Percentiles rank a stretch among this genome's conserved stretches.
These are phyloP conservation scores for Melanogrammus aeglefinus DNA, from an alignment of 2,797 vertebrate species.

Conservation along the genomic window DNA sequence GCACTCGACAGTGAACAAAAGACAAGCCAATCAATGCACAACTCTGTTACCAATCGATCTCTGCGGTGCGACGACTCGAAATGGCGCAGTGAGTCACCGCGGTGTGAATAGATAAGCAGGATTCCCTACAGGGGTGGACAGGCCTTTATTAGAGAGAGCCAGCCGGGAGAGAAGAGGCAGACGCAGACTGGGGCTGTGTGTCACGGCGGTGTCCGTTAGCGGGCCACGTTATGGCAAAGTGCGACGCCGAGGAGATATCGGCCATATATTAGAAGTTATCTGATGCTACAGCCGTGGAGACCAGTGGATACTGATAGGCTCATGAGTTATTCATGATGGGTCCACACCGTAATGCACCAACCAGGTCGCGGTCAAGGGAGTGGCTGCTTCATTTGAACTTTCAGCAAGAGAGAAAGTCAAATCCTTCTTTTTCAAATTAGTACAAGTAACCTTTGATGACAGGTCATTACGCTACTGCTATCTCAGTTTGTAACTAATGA, in stretches of 20 bases:
- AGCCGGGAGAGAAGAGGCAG: not conserved
- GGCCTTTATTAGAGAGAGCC: conserved; percentile 18
- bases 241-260: not conserved
- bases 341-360: not conserved
- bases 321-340: not conserved
- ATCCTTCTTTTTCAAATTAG: not conserved
- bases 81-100: not conserved
- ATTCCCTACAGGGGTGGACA: conserved; percentile 20
- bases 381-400: not conserved
- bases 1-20: not conserved
- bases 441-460: not conserved
- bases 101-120: conserved; percentile 53
- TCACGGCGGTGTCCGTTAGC: not conserved
- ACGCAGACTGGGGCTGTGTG: not conserved
- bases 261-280: not conserved
- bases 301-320: not conserved
- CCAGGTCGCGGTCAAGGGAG: not conserved
- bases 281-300: not conserved
- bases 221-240: not conserved
- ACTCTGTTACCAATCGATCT: conserved; percentile 27
- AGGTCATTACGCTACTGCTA: not conserved
- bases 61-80: conserved; percentile 25
- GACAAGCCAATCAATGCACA: not conserved
- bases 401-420: not conserved
- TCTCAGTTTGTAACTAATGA: not conserved